Evolutionary conservation across 2,113 vertebrate species (phyloP), one percentile per base, ranked within the genome.

Genomic region (Trichomycterus rosablanca): DNA sequence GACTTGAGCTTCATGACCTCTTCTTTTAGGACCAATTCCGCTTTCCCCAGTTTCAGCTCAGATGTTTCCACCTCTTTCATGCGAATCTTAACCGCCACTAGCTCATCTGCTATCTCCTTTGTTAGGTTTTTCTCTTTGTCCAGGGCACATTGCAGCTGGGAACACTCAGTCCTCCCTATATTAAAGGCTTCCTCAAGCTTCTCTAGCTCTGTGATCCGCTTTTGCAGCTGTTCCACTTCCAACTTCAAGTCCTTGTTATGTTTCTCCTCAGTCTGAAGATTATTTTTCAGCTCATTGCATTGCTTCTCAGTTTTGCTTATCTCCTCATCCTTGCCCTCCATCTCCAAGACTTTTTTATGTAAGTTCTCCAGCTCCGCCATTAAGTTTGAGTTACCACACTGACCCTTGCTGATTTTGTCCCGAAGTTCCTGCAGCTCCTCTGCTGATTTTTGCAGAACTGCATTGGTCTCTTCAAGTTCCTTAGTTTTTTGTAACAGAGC

Each of bases 251-350:
- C 92, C 73, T 87, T 92, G 59, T 90, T 89, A 3, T 88, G 90
- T 26, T 79, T 83, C 24, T 94, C 90, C 67, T 98, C 95, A 50
- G 92, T 90, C 15, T 94, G 89, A 4, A 97, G 78, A 67, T 87
- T 95, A 70, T 90, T 97, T 75, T 84, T 89, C 15, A 99, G 67
- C 48, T 96, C 94, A 62, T 85, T 88, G 75, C 92, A 97, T 59
- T 94, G 92, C 51, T 84, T 85, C 80, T 99, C 96, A 0, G 92
- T 92, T 76, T 93, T 97, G 0, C 86, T 93, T 74, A 99, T 94
- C 73, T 98, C 96, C 59, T 96, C 94, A 22, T 99, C 96, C 57
- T 98, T 98, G 9, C 95, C 94, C 68, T 98, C 93, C 93, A 97
- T 97, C 77, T 98, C 94, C 44, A 95, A 82, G 4, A 99, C 88